Conservation (phyloP, 2,797 vertebrate genomes). For the Selene dorsalis region DNA sequence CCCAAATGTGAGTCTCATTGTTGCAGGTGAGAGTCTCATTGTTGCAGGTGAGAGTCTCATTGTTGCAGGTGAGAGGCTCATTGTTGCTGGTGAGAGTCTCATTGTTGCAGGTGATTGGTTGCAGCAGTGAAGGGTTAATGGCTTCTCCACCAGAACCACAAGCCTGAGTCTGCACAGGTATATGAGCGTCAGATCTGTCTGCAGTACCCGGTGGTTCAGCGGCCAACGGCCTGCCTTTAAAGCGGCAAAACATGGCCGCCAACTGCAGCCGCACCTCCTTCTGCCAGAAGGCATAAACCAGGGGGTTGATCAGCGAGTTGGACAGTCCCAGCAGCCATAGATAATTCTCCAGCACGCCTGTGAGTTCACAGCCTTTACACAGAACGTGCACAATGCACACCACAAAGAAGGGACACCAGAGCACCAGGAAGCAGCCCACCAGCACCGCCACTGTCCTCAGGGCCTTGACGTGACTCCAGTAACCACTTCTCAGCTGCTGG, state of each 20-base stretch:
- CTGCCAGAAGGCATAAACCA: conserved; percentile 93
- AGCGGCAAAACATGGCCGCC: conserved; percentile 77
- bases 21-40: not conserved
- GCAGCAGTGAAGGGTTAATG: conserved; percentile 26
- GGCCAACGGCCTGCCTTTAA: conserved; percentile 58
- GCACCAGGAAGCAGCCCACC: conserved; percentile 89
- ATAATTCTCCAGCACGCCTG: conserved; percentile 85
- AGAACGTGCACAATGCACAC: conserved; percentile 84
- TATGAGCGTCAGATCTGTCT: conserved; percentile 6
- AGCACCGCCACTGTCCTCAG: conserved; percentile 88
- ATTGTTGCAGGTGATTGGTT: not conserved
- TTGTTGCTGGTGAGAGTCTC: too few relatives aligned
- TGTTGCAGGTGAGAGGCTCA: too few relatives aligned
- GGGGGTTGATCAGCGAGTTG: conserved; percentile 92
- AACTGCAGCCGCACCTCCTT: conserved; percentile 88
- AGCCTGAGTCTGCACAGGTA: conserved; percentile 10
- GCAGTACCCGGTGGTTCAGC: not conserved
- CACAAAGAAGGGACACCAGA: conserved; percentile 92
- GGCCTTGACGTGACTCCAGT: conserved; percentile 87
- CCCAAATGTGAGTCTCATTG: not conserved
- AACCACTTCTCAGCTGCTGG: conserved; percentile 50
- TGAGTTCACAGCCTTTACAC: conserved; percentile 84
- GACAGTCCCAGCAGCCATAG: conserved; percentile 90
- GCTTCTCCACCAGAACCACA: conserved; percentile 6
- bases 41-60: too few relatives aligned